Conservation (phyloP, 2,888 invertebrate species). For the Dasysyrphus albostriatus region DNA sequence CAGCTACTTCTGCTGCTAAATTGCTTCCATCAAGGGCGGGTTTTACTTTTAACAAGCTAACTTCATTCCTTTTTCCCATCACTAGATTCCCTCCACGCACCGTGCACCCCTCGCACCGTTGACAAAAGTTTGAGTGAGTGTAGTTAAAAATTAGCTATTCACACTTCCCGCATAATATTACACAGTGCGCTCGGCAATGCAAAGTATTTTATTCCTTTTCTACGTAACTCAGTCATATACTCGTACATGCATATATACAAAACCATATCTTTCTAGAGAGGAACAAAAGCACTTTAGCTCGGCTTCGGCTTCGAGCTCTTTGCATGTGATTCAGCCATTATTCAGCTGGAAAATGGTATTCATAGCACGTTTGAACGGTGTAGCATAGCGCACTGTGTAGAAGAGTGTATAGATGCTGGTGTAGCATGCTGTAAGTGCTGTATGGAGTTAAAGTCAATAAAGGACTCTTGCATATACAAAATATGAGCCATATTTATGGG, state of each 20-base stretch:
- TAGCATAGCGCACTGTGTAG: background rate
- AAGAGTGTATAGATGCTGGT: background rate
- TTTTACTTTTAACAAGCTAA: background rate
- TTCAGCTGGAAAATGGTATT: constrained; percentile 53
- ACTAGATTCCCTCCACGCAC: background rate
- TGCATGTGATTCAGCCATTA: constrained; percentile 44
- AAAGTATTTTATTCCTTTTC: constrained; percentile 22
- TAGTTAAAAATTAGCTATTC: constrained; percentile 57
- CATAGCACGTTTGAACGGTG: constrained; percentile 41
- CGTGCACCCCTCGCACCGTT: background rate
- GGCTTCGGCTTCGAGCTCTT: background rate
- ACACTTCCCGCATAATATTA: constrained; percentile 35
- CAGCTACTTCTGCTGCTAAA: constrained; percentile 3
- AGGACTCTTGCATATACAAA: constrained; percentile 4
- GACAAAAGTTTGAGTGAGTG: constrained; percentile 17
- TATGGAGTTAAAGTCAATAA: constrained; percentile 60
- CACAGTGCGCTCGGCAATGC: constrained; percentile 35
- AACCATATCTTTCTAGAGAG: background rate
- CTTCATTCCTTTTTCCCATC: background rate
- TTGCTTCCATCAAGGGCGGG: constrained; percentile 11
- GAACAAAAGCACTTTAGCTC: constrained; percentile 22
- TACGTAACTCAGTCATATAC: background rate
- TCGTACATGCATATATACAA: background rate
- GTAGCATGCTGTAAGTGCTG: constrained; percentile 23
- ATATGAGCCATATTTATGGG: constrained; percentile 2